A percentile compares a stretch with the other conserved stretches of the same genome.
Evolutionary conservation across 30 jellyfish, hydroid and myxozoan species (phyloP).

Genomic region (Hydra vulgaris): DNA sequence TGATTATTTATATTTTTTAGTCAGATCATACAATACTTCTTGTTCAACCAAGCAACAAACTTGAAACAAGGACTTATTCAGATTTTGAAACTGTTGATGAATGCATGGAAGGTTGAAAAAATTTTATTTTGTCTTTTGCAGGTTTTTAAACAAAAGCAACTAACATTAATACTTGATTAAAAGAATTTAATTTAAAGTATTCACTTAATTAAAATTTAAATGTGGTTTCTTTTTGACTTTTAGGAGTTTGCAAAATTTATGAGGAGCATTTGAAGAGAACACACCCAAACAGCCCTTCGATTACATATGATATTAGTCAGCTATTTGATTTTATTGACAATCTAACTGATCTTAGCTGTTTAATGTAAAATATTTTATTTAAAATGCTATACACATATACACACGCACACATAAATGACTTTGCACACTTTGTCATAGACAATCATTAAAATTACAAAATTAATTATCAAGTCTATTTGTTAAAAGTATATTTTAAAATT

Average conservation of each 20-base stretch:
- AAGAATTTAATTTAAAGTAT: too few species aligned
- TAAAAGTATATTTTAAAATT: too few species aligned
- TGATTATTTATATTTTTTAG: not conserved
- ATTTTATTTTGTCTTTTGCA: not conserved
- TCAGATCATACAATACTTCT: conserved; percentile 78
- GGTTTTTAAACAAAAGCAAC: not conserved
- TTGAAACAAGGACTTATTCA: conserved; percentile 89
- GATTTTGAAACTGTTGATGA: conserved; percentile 89
- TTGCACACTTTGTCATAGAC: too few species aligned
- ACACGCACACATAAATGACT: too few species aligned
- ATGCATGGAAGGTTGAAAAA: conserved; percentile 72
- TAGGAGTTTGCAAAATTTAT: conserved; percentile 87
- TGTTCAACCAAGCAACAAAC: conserved; percentile 75
- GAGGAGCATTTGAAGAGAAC: conserved; percentile 92
- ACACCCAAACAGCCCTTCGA: conserved; percentile 92
- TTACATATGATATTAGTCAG: conserved; percentile 91
- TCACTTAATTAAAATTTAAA: not conserved
- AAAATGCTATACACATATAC: not conserved
- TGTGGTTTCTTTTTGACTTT: not conserved
- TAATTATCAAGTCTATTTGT: too few species aligned
- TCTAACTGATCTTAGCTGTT: conserved; percentile 78
- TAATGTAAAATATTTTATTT: conserved; percentile 46
- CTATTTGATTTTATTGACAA: conserved; percentile 77
- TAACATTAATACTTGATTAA: not conserved
- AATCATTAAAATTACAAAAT: too few species aligned